Evolutionary conservation across 2,888 invertebrate genomes (phyloP).

Genomic region (Folsomia manolachei): DNA sequence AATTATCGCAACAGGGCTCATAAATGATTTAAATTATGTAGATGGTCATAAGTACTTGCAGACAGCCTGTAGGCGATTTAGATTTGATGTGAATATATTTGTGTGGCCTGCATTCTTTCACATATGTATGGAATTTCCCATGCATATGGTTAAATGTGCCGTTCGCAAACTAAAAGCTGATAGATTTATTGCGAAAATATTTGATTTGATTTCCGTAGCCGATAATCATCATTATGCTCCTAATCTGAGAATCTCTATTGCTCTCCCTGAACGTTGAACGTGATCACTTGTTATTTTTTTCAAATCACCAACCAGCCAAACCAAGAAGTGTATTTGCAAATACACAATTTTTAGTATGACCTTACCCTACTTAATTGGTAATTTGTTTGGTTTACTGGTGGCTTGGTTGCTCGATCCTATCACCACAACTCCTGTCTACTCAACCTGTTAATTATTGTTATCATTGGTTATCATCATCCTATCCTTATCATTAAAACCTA

Average conservation of each 20-base stretch:
- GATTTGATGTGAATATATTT: too few relatives aligned
- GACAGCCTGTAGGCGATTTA: neutral
- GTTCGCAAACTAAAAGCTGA: too few relatives aligned
- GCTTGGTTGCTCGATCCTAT: neutral
- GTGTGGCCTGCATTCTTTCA: too few relatives aligned
- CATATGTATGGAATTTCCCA: too few relatives aligned
- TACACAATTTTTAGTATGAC: neutral
- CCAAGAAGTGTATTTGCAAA: neutral
- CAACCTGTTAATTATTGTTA: neutral
- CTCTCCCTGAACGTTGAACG: neutral
- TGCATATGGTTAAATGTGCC: too few relatives aligned
- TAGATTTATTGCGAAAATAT: neutral
- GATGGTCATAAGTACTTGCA: neutral
- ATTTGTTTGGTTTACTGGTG: neutral
- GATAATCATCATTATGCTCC: neutral
- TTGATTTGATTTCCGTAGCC: slow-evolving; percentile 5
- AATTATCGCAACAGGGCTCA: neutral
- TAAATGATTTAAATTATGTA: neutral
- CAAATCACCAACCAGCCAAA: too few relatives aligned
- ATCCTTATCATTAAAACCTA: too few relatives aligned
- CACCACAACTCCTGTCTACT: neutral
- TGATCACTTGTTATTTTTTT: neutral
- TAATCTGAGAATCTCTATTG: neutral
- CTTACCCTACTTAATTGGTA: neutral
- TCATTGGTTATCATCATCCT: neutral